Percentiles rank a stretch among this genome's conserved stretches.
Conservation (phyloP, 2,888 invertebrate genomes). For the Rhagonycha fulva region DNA sequence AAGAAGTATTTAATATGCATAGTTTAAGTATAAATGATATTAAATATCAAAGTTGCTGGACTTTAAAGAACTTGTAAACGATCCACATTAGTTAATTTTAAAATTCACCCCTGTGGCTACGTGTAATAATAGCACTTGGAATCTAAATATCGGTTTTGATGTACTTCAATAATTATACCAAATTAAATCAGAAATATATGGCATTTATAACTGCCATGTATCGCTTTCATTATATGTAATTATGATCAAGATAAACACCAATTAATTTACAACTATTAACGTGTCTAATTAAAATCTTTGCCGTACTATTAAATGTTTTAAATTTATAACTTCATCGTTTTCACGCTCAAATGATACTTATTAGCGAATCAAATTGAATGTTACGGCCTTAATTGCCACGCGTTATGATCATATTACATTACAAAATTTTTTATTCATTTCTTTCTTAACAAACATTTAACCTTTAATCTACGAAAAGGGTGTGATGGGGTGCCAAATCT, state of each 20-base stretch:
- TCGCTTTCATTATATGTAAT: conserved; percentile 19
- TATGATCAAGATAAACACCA: conserved; percentile 19
- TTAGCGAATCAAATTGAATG: neutral
- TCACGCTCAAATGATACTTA: neutral
- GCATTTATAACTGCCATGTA: conserved; percentile 18
- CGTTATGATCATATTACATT: neutral
- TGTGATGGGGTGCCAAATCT: no score
- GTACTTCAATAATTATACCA: conserved; percentile 24
- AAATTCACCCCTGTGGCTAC: conserved; percentile 27
- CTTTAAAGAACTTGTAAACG: conserved; percentile 27
- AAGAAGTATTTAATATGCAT: conserved; percentile 33
- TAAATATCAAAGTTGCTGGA: conserved; percentile 22
- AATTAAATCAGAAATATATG: conserved; percentile 25
- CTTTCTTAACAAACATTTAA: neutral
- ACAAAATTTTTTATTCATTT: neutral
- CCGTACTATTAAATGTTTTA: conserved; percentile 10
- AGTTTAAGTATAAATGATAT: conserved; percentile 31
- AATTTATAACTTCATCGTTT: conserved; percentile 16
- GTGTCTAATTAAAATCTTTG: conserved; percentile 20
- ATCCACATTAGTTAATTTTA: conserved; percentile 27
- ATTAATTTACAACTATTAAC: conserved; percentile 18
- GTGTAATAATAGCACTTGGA: conserved; percentile 24
- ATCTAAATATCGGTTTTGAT: conserved; percentile 28
- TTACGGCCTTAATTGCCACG: neutral
- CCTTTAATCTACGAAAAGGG: no score